Percentiles rank a stretch among this genome's conserved stretches.
phyloP scores from a whole-genome alignment of 2,888 invertebrate genomes.

The Cephus spinipes region DNA sequence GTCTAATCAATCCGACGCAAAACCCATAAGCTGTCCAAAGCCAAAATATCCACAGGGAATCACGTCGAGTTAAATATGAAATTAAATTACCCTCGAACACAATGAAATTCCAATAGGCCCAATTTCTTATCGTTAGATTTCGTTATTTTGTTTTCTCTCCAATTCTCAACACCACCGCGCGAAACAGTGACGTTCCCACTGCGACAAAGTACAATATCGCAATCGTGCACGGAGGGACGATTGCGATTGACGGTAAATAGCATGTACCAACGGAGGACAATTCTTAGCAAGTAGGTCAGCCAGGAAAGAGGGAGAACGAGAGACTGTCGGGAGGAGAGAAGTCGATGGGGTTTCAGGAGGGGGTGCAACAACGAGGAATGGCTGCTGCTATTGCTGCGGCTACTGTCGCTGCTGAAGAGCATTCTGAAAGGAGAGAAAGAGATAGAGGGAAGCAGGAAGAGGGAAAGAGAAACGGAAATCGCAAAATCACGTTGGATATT shows the following conservation, averaged over 20 bases:
- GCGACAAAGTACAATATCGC: not conserved
- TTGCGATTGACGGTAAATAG: not conserved
- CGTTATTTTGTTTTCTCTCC: not conserved
- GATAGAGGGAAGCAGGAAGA: constrained; percentile 8
- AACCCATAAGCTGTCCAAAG: not conserved
- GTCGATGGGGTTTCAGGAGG: constrained; percentile 13
- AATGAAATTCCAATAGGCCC: not conserved
- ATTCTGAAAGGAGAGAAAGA: not conserved
- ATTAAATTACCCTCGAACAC: not conserved
- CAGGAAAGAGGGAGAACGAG: constrained; percentile 19
- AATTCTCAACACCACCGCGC: not conserved
- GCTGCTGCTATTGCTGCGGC: not conserved
- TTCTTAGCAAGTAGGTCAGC: constrained; percentile 21
- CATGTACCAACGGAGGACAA: not conserved
- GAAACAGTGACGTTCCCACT: not conserved
- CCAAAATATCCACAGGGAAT: not conserved
- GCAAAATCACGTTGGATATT: constrained; percentile 41
- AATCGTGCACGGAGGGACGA: not conserved
- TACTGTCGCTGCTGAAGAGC: not conserved
- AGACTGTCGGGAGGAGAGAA: constrained; percentile 8
- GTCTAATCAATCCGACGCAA: too few species aligned
- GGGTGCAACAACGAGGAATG: not conserved
- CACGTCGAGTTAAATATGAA: not conserved
- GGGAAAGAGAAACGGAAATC: constrained; percentile 26
- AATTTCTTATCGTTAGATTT: not conserved